Base-by-base conservation (phyloP, 2,797 vertebrate species). In the Kryptolebias ocellatus region DNA sequence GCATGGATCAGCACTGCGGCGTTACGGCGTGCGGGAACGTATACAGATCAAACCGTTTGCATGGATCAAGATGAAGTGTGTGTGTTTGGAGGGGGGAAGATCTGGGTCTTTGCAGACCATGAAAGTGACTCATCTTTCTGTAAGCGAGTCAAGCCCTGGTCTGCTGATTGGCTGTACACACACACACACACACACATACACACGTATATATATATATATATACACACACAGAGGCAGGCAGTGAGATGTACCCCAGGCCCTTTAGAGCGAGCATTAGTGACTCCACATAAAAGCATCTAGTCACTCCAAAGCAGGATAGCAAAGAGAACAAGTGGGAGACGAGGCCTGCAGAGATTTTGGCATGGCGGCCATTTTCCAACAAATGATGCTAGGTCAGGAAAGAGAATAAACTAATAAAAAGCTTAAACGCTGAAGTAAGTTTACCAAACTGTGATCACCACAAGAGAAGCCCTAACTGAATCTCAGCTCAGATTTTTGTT, bases 261-360 rank as follows among this genome's bases (percentile, higher is more conserved):
- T 91, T 85, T 74, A 76, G 79, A 87, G 78, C 54, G 64, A 81
- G 82, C 76, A 84, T 92, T 92, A 90, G 86, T 92, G 92, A 93
- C 78, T 89, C 89, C 82, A 84, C 81, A 87, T 93, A 84, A 93
- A 92, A 86, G 85, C 84, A 87, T 81, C 70, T 47, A 84, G 80
- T 87, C 81, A 67, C 73, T 91, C 80, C 88, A 82, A 78, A 83
- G 85, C 79, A 80, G 72, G 76, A 72, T 79, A 84, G 82, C 76
- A 78, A 80, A 79, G 83, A 87, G 83, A 85, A 70, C 44, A 76
- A 88, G 88, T 83, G 83, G 84, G 88, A 87, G 86, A 82, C 12
- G 44, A 85, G 89, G 79, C 86, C 88, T 87, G 73, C 24, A 16
- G 77, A 80, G 88, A 79, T 88, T 85, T 80, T 81, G 83, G 76